Conservation (phyloP, 2,888 invertebrate genomes). For the Beris morrisii region DNA sequence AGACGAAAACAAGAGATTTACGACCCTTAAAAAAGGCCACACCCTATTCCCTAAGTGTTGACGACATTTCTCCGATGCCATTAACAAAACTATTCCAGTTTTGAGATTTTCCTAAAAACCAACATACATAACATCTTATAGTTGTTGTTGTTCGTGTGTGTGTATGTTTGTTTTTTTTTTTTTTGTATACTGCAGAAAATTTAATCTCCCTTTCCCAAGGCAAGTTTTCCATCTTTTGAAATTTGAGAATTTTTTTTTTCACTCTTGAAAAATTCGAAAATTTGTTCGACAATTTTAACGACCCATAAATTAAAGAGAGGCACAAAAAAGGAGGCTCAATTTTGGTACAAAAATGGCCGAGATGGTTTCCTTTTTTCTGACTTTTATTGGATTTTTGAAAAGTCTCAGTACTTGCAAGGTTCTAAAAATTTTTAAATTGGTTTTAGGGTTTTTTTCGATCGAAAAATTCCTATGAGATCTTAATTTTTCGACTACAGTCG, state of each 20-base stretch:
- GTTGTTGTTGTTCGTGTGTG: no score
- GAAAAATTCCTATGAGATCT: no score
- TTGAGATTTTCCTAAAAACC: no score
- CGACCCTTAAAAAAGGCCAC: slow-evolving; percentile 9
- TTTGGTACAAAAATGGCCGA: slow-evolving; percentile 6
- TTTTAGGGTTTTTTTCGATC: no score
- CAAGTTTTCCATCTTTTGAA: slow-evolving; percentile 4
- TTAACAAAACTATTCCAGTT: background rate
- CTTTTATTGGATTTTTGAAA: slow-evolving; percentile 1
- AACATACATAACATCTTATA: no score
- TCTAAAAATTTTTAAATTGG: slow-evolving; percentile 1
- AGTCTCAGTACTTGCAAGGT: slow-evolving; percentile 1
- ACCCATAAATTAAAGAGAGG: slow-evolving; percentile 2
- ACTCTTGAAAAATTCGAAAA: no score
- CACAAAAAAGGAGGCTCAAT: slow-evolving; percentile 2
- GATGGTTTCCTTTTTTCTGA: background rate
- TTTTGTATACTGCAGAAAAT: no score
- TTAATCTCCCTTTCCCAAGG: slow-evolving; percentile 1
- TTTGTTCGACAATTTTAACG: background rate
- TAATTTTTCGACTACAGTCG: no score
- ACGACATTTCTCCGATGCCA: slow-evolving; percentile 1
- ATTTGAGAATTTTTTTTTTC: no score
- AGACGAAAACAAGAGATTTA: background rate
- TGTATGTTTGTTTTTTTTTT: no score
- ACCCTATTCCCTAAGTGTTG: background rate